Evolutionary conservation across 2,113 vertebrate genomes (phyloP).

Genomic region (Menura novaehollandiae): DNA sequence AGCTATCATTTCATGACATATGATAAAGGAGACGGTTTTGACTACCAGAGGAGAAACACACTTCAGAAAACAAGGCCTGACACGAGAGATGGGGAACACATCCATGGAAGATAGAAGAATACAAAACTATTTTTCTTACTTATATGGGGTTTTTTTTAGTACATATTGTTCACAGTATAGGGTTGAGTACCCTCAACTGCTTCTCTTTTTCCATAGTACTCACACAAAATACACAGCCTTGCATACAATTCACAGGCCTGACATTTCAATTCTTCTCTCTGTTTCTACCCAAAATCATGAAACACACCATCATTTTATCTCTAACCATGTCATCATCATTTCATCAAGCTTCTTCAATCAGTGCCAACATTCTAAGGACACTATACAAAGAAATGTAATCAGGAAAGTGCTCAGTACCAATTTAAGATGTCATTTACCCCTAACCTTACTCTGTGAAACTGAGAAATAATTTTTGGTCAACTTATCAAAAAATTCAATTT

Average conservation of each 20-base stretch:
- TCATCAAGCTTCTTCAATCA: neutral
- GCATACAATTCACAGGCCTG: neutral
- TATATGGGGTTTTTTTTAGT: neutral
- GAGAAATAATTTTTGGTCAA: neutral
- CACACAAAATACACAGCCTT: neutral
- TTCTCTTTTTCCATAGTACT: neutral
- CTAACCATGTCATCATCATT: neutral
- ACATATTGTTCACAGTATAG: neutral
- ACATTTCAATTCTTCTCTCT: neutral
- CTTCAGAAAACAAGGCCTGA: neutral
- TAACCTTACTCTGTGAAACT: neutral
- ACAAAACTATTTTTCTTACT: neutral
- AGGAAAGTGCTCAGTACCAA: neutral
- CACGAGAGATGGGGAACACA: neutral
- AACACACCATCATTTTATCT: neutral
- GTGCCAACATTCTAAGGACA: neutral
- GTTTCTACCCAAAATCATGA: neutral
- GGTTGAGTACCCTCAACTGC: neutral
- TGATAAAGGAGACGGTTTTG: constrained; percentile 59
- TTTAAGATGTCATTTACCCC: neutral
- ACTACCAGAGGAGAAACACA: neutral
- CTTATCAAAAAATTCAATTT: neutral
- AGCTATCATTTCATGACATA: constrained; percentile 58
- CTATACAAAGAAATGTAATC: neutral
- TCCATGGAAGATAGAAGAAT: neutral